These are phyloP conservation scores for Arctia plantaginis DNA, from an alignment of 2,888 invertebrate species.

Conservation along the genomic window DNA sequence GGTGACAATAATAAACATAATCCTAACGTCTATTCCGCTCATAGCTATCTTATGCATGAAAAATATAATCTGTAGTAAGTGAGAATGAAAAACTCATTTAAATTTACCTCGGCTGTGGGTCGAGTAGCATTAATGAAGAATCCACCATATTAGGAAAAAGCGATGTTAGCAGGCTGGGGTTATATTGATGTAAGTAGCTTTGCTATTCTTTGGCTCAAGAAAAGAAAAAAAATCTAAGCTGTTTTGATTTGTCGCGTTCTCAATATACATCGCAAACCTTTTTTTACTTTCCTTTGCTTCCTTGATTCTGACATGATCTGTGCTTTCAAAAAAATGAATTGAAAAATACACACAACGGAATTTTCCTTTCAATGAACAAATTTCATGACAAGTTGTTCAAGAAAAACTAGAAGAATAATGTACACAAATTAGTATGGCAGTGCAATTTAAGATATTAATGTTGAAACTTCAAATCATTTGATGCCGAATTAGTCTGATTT, in stretches of 20 bases:
- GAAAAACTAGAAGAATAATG: no score
- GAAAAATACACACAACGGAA: no score
- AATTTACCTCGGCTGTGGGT: conserved; percentile 27
- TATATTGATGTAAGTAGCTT: conserved; percentile 42
- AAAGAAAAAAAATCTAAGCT: no score
- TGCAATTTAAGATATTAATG: neutral
- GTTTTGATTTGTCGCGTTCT: no score
- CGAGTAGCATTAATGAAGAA: conserved; percentile 43
- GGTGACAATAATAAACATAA: conserved; percentile 28
- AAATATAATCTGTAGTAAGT: conserved; percentile 17
- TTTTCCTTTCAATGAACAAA: neutral
- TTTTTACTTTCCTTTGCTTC: no score
- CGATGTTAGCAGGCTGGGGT: conserved; percentile 56
- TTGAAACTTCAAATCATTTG: no score
- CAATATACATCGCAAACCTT: no score
- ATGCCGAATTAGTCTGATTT: neutral
- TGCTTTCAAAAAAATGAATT: no score
- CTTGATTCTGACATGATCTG: no score
- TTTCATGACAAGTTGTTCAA: no score
- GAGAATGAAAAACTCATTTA: conserved; percentile 18
- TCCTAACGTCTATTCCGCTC: conserved; percentile 15
- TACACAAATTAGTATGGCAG: no score
- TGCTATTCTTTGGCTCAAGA: neutral
- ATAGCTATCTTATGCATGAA: conserved; percentile 29
- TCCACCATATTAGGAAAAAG: conserved; percentile 35